Percentiles rank a stretch among this genome's conserved stretches.
phyloP scores from a whole-genome alignment of 2,888 invertebrate genomes.

The Dryocosmus kuriphilus region DNA sequence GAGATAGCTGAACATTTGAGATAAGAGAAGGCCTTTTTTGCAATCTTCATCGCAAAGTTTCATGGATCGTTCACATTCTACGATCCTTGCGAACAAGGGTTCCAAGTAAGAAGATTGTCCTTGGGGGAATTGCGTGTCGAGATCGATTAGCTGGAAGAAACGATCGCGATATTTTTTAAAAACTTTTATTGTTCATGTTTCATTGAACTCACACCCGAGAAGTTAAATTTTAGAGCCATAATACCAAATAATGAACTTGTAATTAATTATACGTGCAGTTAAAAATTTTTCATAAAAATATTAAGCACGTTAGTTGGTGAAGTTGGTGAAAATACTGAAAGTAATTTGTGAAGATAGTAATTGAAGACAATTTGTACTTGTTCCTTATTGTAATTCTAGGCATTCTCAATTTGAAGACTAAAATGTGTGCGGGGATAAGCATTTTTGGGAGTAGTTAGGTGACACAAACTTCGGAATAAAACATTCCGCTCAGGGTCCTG shows the following conservation, averaged over 20 bases:
- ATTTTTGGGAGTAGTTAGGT: neutral
- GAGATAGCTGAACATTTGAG: conserved; percentile 5
- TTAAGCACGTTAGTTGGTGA: too few relatives aligned
- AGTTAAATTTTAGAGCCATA: neutral
- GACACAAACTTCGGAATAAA: neutral
- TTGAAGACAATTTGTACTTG: too few relatives aligned
- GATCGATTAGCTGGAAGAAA: conserved; percentile 8
- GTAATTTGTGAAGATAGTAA: too few relatives aligned
- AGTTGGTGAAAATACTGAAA: too few relatives aligned
- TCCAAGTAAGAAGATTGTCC: conserved; percentile 23
- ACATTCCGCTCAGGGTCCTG: conserved; percentile 19
- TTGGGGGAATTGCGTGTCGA: conserved; percentile 8
- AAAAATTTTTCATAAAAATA: too few relatives aligned
- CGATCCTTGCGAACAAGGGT: conserved; percentile 18
- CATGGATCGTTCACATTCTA: conserved; percentile 2
- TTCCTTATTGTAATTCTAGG: neutral
- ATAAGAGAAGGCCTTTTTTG: too few relatives aligned
- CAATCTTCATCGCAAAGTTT: conserved; percentile 23
- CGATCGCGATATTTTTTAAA: conserved; percentile 19
- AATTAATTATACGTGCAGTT: too few relatives aligned
- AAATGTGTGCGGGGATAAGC: neutral
- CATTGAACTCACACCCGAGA: neutral
- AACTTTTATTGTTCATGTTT: neutral
- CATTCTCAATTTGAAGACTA: neutral
- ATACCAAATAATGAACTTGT: too few relatives aligned